Evolutionary conservation across 2,797 vertebrate species (phyloP).

Genomic region (Neosilurus hyrtlii): DNA sequence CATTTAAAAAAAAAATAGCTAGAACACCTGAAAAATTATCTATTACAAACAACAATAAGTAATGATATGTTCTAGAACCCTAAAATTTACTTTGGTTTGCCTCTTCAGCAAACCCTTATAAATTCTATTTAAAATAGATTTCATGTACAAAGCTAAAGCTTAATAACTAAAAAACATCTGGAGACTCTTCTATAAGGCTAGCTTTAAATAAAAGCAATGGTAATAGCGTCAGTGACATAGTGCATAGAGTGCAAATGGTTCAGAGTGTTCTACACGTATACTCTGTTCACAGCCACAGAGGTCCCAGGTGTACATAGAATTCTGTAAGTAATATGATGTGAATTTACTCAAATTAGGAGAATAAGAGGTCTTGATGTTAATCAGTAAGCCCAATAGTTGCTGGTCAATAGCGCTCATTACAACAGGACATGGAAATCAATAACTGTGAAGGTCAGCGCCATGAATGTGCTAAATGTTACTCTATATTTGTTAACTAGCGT

Average conservation of each 20-base stretch:
- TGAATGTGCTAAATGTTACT: no score
- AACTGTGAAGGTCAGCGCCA: not conserved
- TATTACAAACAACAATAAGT: not conserved
- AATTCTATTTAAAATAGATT: not conserved
- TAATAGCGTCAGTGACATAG: not conserved
- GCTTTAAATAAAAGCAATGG: not conserved
- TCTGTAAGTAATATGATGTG: no score
- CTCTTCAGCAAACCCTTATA: not conserved
- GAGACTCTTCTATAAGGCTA: not conserved
- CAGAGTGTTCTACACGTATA: not conserved
- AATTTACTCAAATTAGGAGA: not conserved
- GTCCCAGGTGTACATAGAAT: not conserved
- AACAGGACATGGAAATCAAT: not conserved
- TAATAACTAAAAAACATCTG: not conserved
- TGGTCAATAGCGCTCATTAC: not conserved
- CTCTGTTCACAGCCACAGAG: not conserved
- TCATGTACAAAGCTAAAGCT: not conserved
- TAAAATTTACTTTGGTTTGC: not conserved
- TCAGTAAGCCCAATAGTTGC: not conserved
- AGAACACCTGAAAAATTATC: not conserved
- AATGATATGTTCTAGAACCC: not conserved
- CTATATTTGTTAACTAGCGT: no score
- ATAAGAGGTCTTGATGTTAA: not conserved
- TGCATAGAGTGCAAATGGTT: not conserved
- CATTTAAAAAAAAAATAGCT: not conserved